A percentile compares a stretch with the other conserved stretches of the same genome.
phyloP scores from a whole-genome alignment of 2,113 vertebrate genomes.

The Dinomys branickii region DNA sequence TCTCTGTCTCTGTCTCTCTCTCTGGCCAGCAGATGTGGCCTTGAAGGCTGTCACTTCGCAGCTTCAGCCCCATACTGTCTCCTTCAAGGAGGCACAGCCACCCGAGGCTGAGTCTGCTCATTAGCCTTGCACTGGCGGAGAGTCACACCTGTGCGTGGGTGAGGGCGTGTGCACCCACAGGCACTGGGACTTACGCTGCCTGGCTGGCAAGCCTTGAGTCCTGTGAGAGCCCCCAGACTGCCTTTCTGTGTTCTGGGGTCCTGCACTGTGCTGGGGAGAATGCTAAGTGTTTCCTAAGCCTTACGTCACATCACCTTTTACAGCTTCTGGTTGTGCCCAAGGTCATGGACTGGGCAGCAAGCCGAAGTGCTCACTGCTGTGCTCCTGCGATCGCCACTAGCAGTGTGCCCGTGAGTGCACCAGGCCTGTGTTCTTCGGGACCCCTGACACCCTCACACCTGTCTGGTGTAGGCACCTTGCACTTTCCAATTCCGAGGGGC shows the following conservation, averaged over 20 bases:
- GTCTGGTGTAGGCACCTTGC: not conserved
- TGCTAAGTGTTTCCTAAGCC: not conserved
- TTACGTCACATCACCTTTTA: not conserved
- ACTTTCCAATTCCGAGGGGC: not conserved
- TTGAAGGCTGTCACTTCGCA: not conserved
- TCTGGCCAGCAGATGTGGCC: not conserved
- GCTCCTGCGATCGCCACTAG: not conserved
- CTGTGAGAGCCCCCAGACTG: too few species aligned
- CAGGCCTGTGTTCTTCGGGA: fast-evolving
- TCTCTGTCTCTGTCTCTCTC: not conserved
- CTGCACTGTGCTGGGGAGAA: not conserved
- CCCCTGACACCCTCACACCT: not conserved
- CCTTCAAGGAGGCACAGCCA: not conserved
- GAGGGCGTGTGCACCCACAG: not conserved
- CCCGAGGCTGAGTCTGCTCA: not conserved
- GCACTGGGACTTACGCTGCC: not conserved
- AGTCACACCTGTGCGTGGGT: not conserved
- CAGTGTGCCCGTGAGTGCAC: not conserved
- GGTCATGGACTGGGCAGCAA: too few species aligned
- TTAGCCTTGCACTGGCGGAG: not conserved
- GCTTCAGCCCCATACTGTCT: not conserved
- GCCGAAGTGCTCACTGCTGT: not conserved
- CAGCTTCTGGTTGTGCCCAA: not conserved
- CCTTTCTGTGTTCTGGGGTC: not conserved
- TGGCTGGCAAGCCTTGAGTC: not conserved